Conservation (phyloP, 2,113 vertebrate genomes). For the Motacilla tschutschensis region DNA sequence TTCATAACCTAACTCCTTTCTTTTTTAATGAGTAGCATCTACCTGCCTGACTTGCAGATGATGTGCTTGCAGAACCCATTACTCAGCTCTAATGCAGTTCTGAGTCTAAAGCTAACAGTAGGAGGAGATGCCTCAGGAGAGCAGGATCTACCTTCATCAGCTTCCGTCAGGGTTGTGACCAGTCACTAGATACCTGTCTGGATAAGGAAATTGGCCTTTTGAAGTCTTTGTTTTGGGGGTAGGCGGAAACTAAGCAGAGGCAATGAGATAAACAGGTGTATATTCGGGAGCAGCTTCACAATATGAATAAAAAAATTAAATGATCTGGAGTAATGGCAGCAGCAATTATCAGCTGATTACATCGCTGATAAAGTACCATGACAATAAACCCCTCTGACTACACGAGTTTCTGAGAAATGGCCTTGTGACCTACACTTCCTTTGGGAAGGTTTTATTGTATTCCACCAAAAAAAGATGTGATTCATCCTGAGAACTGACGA, state of each 20-base stretch:
- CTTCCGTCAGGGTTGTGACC: not conserved
- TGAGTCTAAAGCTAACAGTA: not conserved
- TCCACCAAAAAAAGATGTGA: not conserved
- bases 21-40: not conserved
- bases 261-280: not conserved
- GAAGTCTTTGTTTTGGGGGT: not conserved
- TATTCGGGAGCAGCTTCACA: not conserved
- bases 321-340: not conserved
- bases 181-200: not conserved
- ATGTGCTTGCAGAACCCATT: not conserved
- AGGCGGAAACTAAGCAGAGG: not conserved
- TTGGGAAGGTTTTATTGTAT: not conserved
- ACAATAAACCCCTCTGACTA: not conserved
- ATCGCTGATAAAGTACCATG: not conserved
- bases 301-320: not conserved
- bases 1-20: not conserved
- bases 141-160: not conserved
- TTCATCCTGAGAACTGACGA: not conserved
- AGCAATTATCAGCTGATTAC: not conserved
- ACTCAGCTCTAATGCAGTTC: not conserved
- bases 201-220: not conserved
- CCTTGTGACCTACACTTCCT: conserved; percentile 14
- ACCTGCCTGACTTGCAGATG: not conserved
- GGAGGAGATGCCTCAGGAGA: not conserved
- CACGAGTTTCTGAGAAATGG: not conserved